Evolutionary conservation across 2,113 vertebrate genomes (phyloP).

Genomic region (Tiliqua scincoides): DNA sequence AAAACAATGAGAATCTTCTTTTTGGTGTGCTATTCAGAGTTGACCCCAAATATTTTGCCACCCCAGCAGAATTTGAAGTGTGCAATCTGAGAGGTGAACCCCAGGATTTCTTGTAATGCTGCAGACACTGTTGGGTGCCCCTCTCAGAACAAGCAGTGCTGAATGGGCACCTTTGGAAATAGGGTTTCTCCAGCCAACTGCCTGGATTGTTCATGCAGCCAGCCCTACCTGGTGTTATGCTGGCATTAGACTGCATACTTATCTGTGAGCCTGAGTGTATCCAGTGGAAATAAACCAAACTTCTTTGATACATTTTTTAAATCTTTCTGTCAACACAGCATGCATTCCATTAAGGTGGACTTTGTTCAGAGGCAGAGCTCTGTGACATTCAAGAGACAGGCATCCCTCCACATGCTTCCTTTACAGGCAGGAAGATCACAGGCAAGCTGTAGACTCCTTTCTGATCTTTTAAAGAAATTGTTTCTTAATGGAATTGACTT

Average conservation of each 20-base stretch:
- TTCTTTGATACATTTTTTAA: constrained; percentile 19
- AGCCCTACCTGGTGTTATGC: background rate
- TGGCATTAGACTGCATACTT: constrained; percentile 19
- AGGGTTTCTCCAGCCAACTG: background rate
- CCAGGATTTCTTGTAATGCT: background rate
- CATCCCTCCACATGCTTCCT: constrained; percentile 1
- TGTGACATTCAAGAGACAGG: background rate
- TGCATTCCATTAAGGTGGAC: background rate
- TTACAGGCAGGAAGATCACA: constrained; percentile 11
- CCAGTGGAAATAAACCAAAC: constrained; percentile 20
- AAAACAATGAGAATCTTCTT: too few species aligned
- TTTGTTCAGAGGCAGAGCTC: constrained; percentile 22
- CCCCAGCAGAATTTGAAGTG: background rate
- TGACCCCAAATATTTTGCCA: too few species aligned
- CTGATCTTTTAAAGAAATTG: constrained; percentile 65
- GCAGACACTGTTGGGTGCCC: background rate
- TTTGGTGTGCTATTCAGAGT: too few species aligned
- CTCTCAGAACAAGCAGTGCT: background rate
- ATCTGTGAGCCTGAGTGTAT: constrained; percentile 6
- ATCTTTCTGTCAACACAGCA: constrained; percentile 4
- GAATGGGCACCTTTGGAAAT: background rate
- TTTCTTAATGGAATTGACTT: constrained; percentile 68
- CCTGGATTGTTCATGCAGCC: background rate
- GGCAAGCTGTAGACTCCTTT: constrained; percentile 47
- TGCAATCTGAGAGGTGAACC: background rate